These are phyloP conservation scores for Cosmia trapezina DNA, from an alignment of 2,888 invertebrate genomes.

Conservation along the genomic window DNA sequence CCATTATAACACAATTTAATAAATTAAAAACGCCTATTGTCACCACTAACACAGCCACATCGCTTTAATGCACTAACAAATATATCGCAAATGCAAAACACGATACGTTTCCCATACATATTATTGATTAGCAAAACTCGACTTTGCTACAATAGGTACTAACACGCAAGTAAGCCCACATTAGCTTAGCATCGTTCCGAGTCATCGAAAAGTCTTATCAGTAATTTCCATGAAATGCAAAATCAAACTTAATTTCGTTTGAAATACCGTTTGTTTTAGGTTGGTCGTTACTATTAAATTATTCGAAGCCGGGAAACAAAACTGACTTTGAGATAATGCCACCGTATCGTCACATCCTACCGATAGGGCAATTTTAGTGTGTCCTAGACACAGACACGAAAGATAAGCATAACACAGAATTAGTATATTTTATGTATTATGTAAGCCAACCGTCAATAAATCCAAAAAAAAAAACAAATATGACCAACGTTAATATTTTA, in stretches of 20 bases:
- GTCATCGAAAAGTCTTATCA: conserved; percentile 61
- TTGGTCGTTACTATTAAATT: conserved; percentile 53
- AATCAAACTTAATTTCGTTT: conserved; percentile 63
- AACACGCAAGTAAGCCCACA: conserved; percentile 72
- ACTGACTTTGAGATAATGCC: conserved; percentile 75
- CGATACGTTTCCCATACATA: conserved; percentile 65
- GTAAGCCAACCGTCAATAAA: conserved; percentile 3
- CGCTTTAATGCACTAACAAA: conserved; percentile 65
- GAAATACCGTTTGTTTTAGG: conserved; percentile 62
- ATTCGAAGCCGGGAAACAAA: conserved; percentile 67
- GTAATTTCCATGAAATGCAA: conserved; percentile 53
- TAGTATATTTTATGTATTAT: background rate
- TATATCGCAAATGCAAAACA: conserved; percentile 68
- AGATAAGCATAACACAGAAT: conserved; percentile 46
- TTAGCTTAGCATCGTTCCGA: conserved; percentile 65
- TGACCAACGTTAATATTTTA: background rate
- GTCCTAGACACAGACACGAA: conserved; percentile 49
- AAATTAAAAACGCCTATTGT: conserved; percentile 48
- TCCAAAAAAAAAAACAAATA: background rate
- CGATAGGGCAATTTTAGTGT: conserved; percentile 70
- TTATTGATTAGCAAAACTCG: conserved; percentile 74
- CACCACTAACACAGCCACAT: conserved; percentile 63
- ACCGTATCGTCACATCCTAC: conserved; percentile 77
- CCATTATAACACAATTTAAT: conserved; percentile 57
- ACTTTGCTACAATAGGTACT: conserved; percentile 71